Base-by-base conservation (phyloP, 2,797 vertebrate species). In the Zenarchopterus dispar region DNA sequence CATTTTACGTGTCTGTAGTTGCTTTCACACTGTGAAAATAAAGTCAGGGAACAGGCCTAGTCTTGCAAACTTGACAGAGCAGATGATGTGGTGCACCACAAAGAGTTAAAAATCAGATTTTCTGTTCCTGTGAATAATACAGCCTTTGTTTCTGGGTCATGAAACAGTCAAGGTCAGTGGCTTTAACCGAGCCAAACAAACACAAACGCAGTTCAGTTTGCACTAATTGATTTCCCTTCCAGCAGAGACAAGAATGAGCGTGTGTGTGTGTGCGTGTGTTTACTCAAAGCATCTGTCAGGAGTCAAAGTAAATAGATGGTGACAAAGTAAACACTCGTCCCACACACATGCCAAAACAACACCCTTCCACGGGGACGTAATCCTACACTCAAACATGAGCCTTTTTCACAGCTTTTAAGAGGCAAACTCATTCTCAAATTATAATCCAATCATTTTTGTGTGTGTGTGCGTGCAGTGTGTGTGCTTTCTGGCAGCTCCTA, bases 231-330 rank as follows among this genome's bases (percentile, higher is more conserved):
- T 84, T 84, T 65, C 61, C 39, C 56, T 65, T 67, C 46, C 55
- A 81, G 19, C 55, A 61, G 41, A 64, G 59, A 64, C 48, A 58
- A 69, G 71, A 71, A 67, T 56, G 45, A 41, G 53, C 21, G 49
- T 53, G 47, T 52, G 50, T 55, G 44, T 51, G 61, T 26, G 54
- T 59, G 76, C 65, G 72, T 73, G 73, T 86, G 82, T 87, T 84
- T 83, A 82, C 80, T 75, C 74, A 73, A 73, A 71, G 64, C 64
- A 59, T 77, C 73, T 76, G 70, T 77, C 70, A 79, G 84, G 77
- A 68, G 74, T 86, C 78, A 80, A 82, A 81, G 78, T 82, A 85
- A 90, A 88, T 76, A 90, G 75, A 86, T 80, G 84, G 84, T 87
- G 81, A 84, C 63, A 77, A 80, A 81, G 78, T 84, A 84, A 86